Evolutionary conservation across 1,140 invertebrate species (phyloP), one percentile per base, ranked within the genome.

Genomic region (Probaryconus sp.): DNA sequence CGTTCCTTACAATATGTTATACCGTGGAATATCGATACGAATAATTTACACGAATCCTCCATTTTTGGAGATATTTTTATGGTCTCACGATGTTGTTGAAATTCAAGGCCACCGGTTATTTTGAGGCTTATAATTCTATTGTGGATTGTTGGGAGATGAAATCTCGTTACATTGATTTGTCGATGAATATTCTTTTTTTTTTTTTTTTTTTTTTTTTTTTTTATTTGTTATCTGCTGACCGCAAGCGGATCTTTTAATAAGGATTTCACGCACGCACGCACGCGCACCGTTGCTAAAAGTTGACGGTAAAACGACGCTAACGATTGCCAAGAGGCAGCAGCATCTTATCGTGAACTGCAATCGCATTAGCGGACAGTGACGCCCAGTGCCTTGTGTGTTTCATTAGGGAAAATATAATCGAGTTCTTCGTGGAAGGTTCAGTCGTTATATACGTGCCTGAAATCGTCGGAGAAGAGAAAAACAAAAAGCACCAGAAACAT

Each of bases 371-470:
- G 76, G 77, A 83, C 83, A 82, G 82, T 84, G 83, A 83, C 83
- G 82, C 80, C 81, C 83, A 80, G 72, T 42, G 33, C 65, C 58
- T 63, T 42, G 38, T 79, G 74, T 74, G 78, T 81, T 87, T 86
- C 85, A 84, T 87, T 87, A 86, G 81, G 77, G 83, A 84, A 86
- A 77, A 86, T 85, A 83, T 86, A 85, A 87, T 85, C 79, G 80
- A 82, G 76, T 69, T 67, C 71, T 80, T 79, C 77, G 78, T 65
- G 70, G 71, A 77, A 78, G 63, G 76, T 75, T 69, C 69, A 50
- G 67, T 83, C 81, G 80, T 84, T 84, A 82, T 76, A 69, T 67
- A 65, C 72, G 33, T 33, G 30, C 43, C 30, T 18, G 37, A 50
- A 58, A 40, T 20, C 30, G 53, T 26, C 28, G 35, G 45, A 42